Evolutionary conservation across 2,113 vertebrate genomes (phyloP).

Genomic region (Pygoscelis adeliae): DNA sequence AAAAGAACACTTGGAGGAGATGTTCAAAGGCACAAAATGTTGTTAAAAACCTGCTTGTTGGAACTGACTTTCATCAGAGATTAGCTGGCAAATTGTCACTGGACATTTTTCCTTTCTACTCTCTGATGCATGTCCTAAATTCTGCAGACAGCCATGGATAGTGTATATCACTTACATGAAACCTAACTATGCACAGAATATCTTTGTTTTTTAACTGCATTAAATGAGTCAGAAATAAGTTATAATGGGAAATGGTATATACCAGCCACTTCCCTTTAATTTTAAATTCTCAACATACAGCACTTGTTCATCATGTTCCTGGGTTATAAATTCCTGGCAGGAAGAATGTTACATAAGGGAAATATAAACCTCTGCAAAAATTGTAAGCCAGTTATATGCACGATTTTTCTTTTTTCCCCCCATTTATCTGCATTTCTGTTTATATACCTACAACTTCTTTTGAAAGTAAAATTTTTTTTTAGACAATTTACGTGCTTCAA

Average conservation of each 20-base stretch:
- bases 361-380: background rate
- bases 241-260: background rate
- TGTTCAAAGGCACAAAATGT: background rate
- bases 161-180: background rate
- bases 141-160: background rate
- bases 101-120: background rate
- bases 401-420: fast-evolving
- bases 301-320: background rate
- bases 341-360: background rate
- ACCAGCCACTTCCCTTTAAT: background rate
- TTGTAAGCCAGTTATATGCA: background rate
- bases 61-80: background rate
- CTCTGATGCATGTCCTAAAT: background rate
- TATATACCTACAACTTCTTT: background rate
- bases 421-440: background rate
- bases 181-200: background rate
- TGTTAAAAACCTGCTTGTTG: background rate
- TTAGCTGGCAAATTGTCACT: background rate
- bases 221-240: background rate
- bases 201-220: background rate
- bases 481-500: background rate
- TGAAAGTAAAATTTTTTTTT: background rate
- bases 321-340: background rate
- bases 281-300: background rate
- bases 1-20: background rate